phyloP scores from a whole-genome alignment of 2,113 vertebrate genomes.

The Saccopteryx bilineata region DNA sequence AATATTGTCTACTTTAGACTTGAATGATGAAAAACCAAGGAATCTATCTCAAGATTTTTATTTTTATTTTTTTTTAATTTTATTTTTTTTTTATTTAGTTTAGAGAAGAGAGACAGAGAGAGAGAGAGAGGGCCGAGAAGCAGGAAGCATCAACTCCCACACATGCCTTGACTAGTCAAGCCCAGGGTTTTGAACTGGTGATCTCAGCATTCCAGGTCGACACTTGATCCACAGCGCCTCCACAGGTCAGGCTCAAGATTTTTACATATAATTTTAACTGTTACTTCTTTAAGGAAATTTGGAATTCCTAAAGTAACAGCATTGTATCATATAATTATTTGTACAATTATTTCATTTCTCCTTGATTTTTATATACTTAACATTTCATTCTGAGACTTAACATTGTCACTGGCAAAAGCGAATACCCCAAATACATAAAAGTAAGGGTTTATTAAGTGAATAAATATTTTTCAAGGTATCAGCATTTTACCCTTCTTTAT shows the following conservation, averaged over 20 bases:
- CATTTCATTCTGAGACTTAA: background rate
- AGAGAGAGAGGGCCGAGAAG: too few relatives aligned
- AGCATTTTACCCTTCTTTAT: background rate
- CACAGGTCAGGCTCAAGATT: background rate
- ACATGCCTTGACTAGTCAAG: too few relatives aligned
- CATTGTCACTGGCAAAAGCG: background rate
- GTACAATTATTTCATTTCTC: background rate
- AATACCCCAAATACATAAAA: background rate
- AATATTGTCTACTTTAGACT: background rate
- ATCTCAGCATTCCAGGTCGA: too few relatives aligned
- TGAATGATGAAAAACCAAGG: background rate
- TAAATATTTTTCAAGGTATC: background rate
- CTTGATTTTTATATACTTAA: conserved; percentile 17
- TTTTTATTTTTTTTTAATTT: too few relatives aligned
- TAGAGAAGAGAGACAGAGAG: too few relatives aligned
- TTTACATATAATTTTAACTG: background rate
- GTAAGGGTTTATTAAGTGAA: background rate
- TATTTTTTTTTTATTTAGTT: too few relatives aligned
- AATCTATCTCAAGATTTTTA: background rate
- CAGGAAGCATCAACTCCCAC: too few relatives aligned
- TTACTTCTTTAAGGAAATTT: background rate
- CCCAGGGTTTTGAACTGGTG: too few relatives aligned
- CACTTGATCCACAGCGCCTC: too few relatives aligned
- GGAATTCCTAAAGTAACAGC: background rate
- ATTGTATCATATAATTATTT: background rate